Evolutionary conservation across 2,797 vertebrate species (phyloP), one percentile per base, ranked within the genome.

Genomic region (Oceanodroma leucorhoa): DNA sequence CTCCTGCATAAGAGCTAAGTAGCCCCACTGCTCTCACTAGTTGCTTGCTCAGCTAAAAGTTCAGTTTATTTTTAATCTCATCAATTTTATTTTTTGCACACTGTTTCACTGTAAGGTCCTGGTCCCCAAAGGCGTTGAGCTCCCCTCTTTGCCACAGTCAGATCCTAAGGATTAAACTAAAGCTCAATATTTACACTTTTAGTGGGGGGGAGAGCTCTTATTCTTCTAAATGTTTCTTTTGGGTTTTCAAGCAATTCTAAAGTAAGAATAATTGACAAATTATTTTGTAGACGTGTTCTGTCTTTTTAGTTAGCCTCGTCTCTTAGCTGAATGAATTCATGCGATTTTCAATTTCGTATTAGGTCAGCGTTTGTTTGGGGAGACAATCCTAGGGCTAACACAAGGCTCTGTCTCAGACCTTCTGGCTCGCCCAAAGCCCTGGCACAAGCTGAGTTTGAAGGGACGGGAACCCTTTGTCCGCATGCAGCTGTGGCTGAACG

Each of bases 391-490:
- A 67, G 99, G 99, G 92, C 98, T 99, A 94, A 99, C 99, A 92
- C 99, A 99, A 96, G 99, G 99, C 97, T 99, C 99, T 6, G 99
- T 99, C 97, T 99, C 99, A 53, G 99, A 99, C 98, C 99, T 99
- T 93, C 98, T 99, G 96, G 99, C 99, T 93, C 98, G 99, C 87
- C 99, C 99, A n/a, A 99, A 99, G 97, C 99, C 99, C 96, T 99
- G 99, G 99, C 99, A 99, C 98, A 99, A 99, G 98, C 98, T 99
- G 94, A 99, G 99, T 95, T 98, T 99, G 96, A 99, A 99, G 98
- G 99, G 99, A 77, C 98, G 99, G 93, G 99, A 99, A 95, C 99
- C 99, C 71, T 99, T 99, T 81, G 99, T 99, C 90, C 99, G 99
- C 62, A 99, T 99, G 99, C 99, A 99, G 98, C 98, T 99, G 36